Conservation (phyloP, 2,113 vertebrate genomes). For the Elephas maximus region DNA sequence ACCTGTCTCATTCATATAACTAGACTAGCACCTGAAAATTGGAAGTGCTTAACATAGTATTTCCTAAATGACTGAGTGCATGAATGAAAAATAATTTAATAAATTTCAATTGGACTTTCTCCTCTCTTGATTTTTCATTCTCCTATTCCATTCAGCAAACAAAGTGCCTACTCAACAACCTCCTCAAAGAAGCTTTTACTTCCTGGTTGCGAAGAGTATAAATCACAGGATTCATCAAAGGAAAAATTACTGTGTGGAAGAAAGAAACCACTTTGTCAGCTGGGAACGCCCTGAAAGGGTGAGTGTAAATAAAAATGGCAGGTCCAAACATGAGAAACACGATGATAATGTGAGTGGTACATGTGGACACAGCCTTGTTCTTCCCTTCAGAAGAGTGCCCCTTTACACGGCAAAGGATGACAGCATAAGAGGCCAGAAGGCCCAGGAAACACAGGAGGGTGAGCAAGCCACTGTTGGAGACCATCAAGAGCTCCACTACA, state of each 20-base stretch:
- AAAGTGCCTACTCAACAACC: neutral
- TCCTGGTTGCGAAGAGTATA: constrained; percentile 78
- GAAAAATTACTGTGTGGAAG: constrained; percentile 79
- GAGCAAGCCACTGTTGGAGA: constrained; percentile 73
- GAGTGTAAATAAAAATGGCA: constrained; percentile 79
- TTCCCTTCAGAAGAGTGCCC: constrained; percentile 56
- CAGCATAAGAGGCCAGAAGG: constrained; percentile 66
- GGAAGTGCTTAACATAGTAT: neutral
- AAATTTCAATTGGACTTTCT: neutral
- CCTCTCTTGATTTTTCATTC: neutral
- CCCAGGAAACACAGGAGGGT: constrained; percentile 67
- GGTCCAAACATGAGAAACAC: constrained; percentile 81
- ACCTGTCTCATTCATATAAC: neutral
- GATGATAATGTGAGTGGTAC: constrained; percentile 73
- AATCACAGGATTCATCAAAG: constrained; percentile 81
- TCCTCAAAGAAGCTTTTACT: constrained; percentile 74
- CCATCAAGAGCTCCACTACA: constrained; percentile 66
- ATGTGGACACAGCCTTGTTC: constrained; percentile 67
- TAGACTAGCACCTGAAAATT: neutral
- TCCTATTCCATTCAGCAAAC: constrained; percentile 28
- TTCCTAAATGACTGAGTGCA: neutral
- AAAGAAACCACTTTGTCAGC: constrained; percentile 77
- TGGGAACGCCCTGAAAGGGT: constrained; percentile 60
- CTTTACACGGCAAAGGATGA: constrained; percentile 62
- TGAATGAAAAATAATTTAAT: neutral